Evolutionary conservation across 2,113 vertebrate genomes (phyloP).

Genomic region (Naja naja): DNA sequence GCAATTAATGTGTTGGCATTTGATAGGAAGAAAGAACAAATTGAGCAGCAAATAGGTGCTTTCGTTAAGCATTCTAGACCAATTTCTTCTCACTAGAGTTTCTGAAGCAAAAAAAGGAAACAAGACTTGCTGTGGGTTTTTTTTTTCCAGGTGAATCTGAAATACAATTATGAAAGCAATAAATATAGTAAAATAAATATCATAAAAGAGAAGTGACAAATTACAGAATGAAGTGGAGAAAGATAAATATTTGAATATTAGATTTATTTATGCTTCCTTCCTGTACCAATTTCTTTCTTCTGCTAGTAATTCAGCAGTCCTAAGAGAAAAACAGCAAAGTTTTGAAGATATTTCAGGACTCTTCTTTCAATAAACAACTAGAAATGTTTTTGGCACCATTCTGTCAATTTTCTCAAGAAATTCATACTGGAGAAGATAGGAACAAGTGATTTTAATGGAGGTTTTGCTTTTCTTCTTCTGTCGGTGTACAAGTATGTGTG

Average conservation of each 20-base stretch:
- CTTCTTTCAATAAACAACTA: not conserved
- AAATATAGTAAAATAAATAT: not conserved
- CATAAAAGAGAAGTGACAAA: not conserved
- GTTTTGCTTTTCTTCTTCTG: not conserved
- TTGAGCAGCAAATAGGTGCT: not conserved
- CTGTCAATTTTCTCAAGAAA: not conserved
- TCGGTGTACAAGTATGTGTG: not conserved
- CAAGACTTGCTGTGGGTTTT: not conserved
- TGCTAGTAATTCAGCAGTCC: no score
- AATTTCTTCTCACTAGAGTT: not conserved
- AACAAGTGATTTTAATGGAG: not conserved
- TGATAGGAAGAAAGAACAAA: not conserved
- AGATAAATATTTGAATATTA: not conserved
- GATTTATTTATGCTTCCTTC: not conserved
- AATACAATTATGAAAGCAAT: not conserved
- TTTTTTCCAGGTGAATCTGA: not conserved
- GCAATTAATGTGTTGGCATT: not conserved
- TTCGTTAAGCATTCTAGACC: not conserved
- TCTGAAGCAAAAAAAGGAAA: not conserved
- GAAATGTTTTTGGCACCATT: not conserved
- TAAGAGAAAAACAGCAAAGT: not conserved
- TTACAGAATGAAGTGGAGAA: not conserved
- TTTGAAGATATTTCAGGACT: not conserved
- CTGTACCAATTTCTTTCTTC: not conserved
- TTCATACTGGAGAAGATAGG: no score